Percentiles rank a stretch among this genome's conserved stretches.
Evolutionary conservation across 1,140 invertebrate species (phyloP).

Genomic region (Berghia stephanieae): DNA sequence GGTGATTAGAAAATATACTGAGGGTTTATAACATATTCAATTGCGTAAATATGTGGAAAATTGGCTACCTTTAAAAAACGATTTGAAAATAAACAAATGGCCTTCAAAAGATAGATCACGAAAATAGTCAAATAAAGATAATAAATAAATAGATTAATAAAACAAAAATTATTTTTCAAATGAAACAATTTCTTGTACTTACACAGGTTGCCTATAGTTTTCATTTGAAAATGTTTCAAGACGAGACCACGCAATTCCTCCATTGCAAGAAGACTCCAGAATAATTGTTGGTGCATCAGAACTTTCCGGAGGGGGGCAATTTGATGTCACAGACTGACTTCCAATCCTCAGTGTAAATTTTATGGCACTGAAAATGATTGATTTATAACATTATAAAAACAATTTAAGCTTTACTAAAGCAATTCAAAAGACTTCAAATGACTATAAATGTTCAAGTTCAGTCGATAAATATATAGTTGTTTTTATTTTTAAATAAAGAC

Average conservation of each 20-base stretch:
- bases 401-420: too few species aligned
- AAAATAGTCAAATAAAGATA: background rate
- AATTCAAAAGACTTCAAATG: too few species aligned
- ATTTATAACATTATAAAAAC: too few species aligned
- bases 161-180: background rate
- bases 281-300: constrained; percentile 57
- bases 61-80: too few species aligned
- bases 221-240: constrained; percentile 57
- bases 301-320: constrained; percentile 55
- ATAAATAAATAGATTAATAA: background rate
- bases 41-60: too few species aligned
- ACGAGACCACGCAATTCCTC: constrained; percentile 64
- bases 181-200: constrained; percentile 29
- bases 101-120: too few species aligned
- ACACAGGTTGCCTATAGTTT: constrained; percentile 61
- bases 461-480: too few species aligned
- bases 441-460: too few species aligned
- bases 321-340: constrained; percentile 59
- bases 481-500: too few species aligned
- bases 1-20: too few species aligned
- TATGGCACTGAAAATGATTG: constrained; percentile 57
- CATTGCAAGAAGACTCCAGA: constrained; percentile 67
- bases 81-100: too few species aligned
- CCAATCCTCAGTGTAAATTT: constrained; percentile 64
- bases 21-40: too few species aligned